Base-by-base conservation (phyloP, 2,113 vertebrate genomes). In the Vulpes ferrilata region DNA sequence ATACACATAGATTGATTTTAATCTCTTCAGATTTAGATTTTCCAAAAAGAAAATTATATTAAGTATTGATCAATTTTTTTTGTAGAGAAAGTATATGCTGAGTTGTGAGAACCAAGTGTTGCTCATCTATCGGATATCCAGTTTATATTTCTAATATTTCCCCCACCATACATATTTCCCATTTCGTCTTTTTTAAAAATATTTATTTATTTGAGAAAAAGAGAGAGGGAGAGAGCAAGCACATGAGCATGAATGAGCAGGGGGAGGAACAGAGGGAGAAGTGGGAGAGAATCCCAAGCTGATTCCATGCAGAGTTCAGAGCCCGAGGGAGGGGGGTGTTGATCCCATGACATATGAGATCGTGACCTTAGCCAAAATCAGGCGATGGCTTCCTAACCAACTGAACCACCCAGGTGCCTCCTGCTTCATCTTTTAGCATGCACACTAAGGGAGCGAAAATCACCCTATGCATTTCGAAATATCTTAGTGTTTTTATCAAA, bases 21-120 rank as follows among this genome's bases (percentile, higher is more conserved):
- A 65, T 23, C 12, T 88, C 19, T 16, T 79, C 12, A 79, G 15
- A 88, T 95, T 88, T 93, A 94, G 53, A 38, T 60, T 81, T 91
- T 96, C 7, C 59, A 69, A 80, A 93, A 67, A 59, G 11, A 69
- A 59, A 80, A 20, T 67, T n/a, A 9, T 38, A 83, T 51, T 23
- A 55, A 95, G 15, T 59, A 69, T 43, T 67, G 57, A 78, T 53
- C 69, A 17, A 7, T 13, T 57, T 94, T 59, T 87, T 94, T 87
- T 0, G 1, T 22, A 11, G 16, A 30, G 17, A 81, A 81, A 6
- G 0, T 11, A 17, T 22, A 27, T 48, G 23, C 48, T 92, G 65
- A 67, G 5, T 20, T 30, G 11, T 27, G 38, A 35, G 22, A 86
- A 32, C 8, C 23, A 9, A 60, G 17, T 27, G 7, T 25, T 64